phyloP scores from a whole-genome alignment of 2,888 invertebrate species.

The Halictus quadricinctus region DNA sequence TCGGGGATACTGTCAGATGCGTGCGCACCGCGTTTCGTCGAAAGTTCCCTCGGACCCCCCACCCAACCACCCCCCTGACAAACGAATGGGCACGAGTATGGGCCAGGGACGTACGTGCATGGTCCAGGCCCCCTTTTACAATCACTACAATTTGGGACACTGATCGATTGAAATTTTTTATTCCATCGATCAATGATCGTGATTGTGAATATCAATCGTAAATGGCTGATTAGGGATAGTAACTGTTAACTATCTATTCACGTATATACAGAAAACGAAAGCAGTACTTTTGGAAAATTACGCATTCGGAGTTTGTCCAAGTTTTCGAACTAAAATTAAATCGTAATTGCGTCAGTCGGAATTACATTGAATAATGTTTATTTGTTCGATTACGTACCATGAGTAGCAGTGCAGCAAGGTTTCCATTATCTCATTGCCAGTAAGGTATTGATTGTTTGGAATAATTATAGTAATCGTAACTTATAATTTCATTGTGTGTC shows the following conservation, averaged over 20 bases:
- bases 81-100: slow-evolving; percentile 17
- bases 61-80: background rate
- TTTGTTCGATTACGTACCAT: background rate
- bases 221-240: background rate
- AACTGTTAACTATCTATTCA: background rate
- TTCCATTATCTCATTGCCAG: background rate
- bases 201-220: background rate
- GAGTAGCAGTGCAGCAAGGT: background rate
- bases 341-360: background rate
- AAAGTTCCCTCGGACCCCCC: slow-evolving; percentile 39
- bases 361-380: too few relatives aligned
- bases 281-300: background rate
- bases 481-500: slow-evolving; percentile 31
- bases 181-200: background rate
- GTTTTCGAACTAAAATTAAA: background rate
- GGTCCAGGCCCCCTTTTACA: background rate
- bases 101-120: slow-evolving; percentile 8
- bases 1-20: slow-evolving; percentile 51
- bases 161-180: background rate
- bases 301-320: background rate
- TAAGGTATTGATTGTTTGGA: background rate
- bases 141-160: background rate
- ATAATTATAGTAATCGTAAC: background rate
- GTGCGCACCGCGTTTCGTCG: slow-evolving; percentile 50
- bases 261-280: too few relatives aligned